Evolutionary conservation across 2,797 vertebrate genomes (phyloP).

Genomic region (Paratrypauchen microcephalus): DNA sequence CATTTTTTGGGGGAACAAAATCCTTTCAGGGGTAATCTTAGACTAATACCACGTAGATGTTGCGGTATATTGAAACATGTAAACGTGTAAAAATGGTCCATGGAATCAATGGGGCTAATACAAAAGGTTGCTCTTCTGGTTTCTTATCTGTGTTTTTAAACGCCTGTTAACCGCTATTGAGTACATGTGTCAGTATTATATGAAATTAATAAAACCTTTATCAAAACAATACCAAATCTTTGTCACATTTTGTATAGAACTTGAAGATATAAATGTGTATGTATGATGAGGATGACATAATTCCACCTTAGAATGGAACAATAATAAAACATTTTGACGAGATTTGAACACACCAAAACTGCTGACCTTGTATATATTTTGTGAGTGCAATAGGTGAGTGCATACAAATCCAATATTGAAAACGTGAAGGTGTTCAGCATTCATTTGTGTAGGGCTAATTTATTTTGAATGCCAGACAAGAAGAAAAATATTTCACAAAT

Average conservation of each 20-base stretch:
- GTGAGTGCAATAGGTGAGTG: not conserved
- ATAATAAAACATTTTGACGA: too few relatives aligned
- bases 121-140: constrained; percentile 74
- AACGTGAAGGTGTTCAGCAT: not conserved
- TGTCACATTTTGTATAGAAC: not conserved
- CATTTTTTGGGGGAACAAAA: constrained; percentile 56
- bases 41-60: constrained; percentile 80
- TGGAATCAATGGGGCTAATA: constrained; percentile 70
- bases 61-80: constrained; percentile 80
- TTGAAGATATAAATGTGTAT: not conserved
- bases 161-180: constrained; percentile 83
- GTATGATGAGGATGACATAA: not conserved
- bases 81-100: constrained; percentile 73
- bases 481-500: not conserved
- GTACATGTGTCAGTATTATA: constrained; percentile 87
- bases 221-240: constrained; percentile 55
- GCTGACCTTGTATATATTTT: not conserved
- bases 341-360: not conserved
- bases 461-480: not conserved
- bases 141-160: constrained; percentile 86
- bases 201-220: constrained; percentile 81
- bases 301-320: too few relatives aligned
- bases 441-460: not conserved
- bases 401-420: not conserved
- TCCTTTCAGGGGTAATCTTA: constrained; percentile 69